Percentiles rank a stretch among this genome's conserved stretches.
phyloP scores from a whole-genome alignment of 2,888 invertebrate genomes.

The Rhamnusium bicolor region DNA sequence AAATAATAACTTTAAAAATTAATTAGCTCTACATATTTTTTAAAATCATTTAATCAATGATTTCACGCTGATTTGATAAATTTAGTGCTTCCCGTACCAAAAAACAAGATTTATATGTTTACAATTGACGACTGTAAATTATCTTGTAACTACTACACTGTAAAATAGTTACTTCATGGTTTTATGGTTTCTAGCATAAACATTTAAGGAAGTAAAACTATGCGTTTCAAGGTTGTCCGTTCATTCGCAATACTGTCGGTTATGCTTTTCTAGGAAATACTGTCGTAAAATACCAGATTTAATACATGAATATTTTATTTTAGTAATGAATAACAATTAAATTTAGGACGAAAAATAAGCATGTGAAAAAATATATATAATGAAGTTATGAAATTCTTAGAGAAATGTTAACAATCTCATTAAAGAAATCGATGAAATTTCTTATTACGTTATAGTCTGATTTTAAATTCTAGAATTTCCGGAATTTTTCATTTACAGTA shows the following conservation, averaged over 20 bases:
- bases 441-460: no score
- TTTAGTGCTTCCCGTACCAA: not conserved
- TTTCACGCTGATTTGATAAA: conserved; percentile 17
- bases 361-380: no score
- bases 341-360: not conserved
- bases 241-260: conserved; percentile 18
- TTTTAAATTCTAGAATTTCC: no score
- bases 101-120: conserved; percentile 25
- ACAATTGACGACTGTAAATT: conserved; percentile 22
- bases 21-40: not conserved
- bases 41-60: not conserved
- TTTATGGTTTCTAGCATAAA: conserved; percentile 30
- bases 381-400: no score
- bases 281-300: not conserved
- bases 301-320: not conserved
- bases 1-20: not conserved
- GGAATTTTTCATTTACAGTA: no score
- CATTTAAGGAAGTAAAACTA: conserved; percentile 29
- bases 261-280: conserved; percentile 13
- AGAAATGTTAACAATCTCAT: no score
- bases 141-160: conserved; percentile 19
- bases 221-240: conserved; percentile 18
- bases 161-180: conserved; percentile 32
- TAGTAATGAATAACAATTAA: not conserved
- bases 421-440: no score